These are phyloP conservation scores for Engystomops pustulosus DNA, from an alignment of 2,113 vertebrate species.

Conservation along the genomic window DNA sequence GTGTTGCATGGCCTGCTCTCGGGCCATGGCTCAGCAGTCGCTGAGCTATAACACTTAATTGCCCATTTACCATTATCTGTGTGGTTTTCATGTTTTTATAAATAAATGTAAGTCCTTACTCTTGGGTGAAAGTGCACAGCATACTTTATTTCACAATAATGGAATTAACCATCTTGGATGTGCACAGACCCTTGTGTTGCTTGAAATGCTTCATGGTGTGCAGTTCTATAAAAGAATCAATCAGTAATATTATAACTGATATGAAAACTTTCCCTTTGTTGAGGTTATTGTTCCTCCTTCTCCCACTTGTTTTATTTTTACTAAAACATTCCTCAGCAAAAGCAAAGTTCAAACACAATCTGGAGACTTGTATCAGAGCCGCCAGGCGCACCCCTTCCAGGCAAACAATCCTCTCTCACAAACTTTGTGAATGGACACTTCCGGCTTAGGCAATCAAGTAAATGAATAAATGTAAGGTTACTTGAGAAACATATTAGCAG, in stretches of 20 bases:
- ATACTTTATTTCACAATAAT: no score
- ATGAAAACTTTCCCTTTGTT: constrained; percentile 11
- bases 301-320: constrained; percentile 16
- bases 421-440: constrained; percentile 24
- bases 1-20: no score
- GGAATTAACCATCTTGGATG: no score
- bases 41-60: no score
- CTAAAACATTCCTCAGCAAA: constrained; percentile 39
- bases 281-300: not conserved
- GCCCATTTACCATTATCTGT: no score
- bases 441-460: not conserved
- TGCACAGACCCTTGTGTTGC: no score
- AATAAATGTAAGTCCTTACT: no score
- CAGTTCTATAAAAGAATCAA: constrained; percentile 25
- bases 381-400: constrained; percentile 2
- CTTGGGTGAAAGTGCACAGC: no score
- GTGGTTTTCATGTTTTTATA: no score
- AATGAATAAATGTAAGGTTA: not conserved
- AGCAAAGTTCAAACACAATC: constrained; percentile 56
- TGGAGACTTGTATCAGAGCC: constrained; percentile 38
- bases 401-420: constrained; percentile 16
- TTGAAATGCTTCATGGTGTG: not conserved
- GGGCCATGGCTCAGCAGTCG: no score
- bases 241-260: constrained; percentile 51
- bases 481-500: not conserved